Percentiles rank a stretch among this genome's conserved stretches.
Evolutionary conservation across 2,888 invertebrate genomes (phyloP).

Genomic region (Pseudanteris insignis): DNA sequence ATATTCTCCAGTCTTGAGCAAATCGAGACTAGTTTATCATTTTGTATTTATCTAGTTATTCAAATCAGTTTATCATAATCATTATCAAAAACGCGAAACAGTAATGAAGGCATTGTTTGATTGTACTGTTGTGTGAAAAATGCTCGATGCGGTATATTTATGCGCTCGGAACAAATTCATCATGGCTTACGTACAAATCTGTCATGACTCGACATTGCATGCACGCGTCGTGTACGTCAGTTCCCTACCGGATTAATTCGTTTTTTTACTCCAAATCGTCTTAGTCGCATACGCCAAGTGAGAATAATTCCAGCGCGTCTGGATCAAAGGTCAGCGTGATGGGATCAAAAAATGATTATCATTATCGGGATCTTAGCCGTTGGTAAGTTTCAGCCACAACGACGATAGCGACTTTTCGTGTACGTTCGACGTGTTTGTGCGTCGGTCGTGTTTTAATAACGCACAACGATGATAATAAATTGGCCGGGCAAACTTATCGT

Average conservation of each 20-base stretch:
- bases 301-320: constrained; percentile 24
- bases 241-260: constrained; percentile 35
- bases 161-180: constrained; percentile 23
- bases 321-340: constrained; percentile 33
- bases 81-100: no score
- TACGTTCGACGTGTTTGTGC: no score
- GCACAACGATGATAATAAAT: neutral
- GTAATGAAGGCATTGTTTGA: no score
- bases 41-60: neutral
- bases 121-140: constrained; percentile 12
- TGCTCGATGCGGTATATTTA: constrained; percentile 2
- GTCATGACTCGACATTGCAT: constrained; percentile 35
- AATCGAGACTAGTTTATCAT: no score
- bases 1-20: no score
- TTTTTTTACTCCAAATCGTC: constrained; percentile 36
- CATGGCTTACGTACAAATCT: constrained; percentile 22
- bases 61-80: neutral
- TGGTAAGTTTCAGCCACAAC: no score
- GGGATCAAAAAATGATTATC: constrained; percentile 26
- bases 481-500: constrained; percentile 4
- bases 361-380: constrained; percentile 27
- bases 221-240: constrained; percentile 30
- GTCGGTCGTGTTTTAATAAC: neutral
- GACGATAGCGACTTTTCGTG: constrained; percentile 4
- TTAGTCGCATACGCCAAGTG: constrained; percentile 29